Evolutionary conservation across 1,140 invertebrate species (phyloP).

Genomic region (Drosophila parvula): DNA sequence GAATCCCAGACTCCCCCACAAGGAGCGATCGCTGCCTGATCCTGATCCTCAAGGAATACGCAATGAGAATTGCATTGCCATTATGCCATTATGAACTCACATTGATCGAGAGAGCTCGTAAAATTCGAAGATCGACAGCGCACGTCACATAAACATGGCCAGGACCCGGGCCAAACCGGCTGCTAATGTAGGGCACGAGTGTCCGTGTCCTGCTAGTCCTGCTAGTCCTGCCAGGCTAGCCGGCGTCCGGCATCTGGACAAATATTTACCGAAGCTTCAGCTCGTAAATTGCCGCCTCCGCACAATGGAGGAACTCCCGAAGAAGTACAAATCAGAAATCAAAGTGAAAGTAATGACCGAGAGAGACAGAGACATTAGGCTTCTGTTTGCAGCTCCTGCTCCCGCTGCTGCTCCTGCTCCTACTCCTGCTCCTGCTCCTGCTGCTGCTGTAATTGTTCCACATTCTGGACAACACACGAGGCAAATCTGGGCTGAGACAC

Average conservation of each 20-base stretch:
- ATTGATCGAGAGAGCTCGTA: conserved; percentile 63
- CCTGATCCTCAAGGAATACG: conserved; percentile 44
- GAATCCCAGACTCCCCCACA: conserved; percentile 34
- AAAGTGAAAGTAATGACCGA: conserved; percentile 79
- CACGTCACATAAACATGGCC: conserved; percentile 62
- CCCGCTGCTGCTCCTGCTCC: conserved; percentile 29
- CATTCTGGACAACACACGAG: conserved; percentile 70
- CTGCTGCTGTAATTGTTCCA: conserved; percentile 37
- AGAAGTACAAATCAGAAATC: conserved; percentile 56
- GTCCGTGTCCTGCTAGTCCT: conserved; percentile 28
- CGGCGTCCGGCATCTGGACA: conserved; percentile 63
- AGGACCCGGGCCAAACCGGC: conserved; percentile 54
- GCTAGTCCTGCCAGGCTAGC: neutral
- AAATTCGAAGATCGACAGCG: conserved; percentile 69
- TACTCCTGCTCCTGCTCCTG: conserved; percentile 26
- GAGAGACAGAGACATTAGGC: conserved; percentile 74
- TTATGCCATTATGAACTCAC: conserved; percentile 13
- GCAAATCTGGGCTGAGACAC: conserved; percentile 81
- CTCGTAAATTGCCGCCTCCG: conserved; percentile 69
- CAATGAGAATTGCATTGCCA: conserved; percentile 47
- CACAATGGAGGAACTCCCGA: conserved; percentile 48
- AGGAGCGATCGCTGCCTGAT: neutral
- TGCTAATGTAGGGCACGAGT: conserved; percentile 77
- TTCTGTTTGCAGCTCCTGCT: conserved; percentile 53
- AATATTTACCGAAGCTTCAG: conserved; percentile 77